phyloP scores from a whole-genome alignment of 2,888 invertebrate genomes.

The Trissolcus brochymenae region DNA sequence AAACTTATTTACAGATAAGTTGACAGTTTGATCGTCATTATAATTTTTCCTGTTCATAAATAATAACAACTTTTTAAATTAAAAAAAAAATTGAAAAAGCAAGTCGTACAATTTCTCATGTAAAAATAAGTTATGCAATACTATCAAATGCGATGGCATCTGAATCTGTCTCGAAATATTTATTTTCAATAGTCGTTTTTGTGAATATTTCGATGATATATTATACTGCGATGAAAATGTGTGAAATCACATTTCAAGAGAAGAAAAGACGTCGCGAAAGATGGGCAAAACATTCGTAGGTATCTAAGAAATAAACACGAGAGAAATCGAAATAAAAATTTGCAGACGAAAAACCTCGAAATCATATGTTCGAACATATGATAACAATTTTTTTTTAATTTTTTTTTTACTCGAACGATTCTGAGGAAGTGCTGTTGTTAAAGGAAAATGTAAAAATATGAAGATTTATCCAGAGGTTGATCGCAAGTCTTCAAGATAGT shows the following conservation, averaged over 20 bases:
- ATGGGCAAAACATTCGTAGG: too few species aligned
- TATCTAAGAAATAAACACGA: constrained; percentile 2
- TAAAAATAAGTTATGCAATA: too few species aligned
- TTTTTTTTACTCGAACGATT: neutral
- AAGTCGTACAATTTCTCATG: neutral
- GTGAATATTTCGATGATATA: constrained; percentile 7
- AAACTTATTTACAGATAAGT: too few species aligned
- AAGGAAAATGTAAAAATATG: constrained; percentile 4
- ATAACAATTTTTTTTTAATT: neutral
- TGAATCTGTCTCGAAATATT: constrained; percentile 25
- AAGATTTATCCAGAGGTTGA: constrained; percentile 9
- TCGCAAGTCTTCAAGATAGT: neutral
- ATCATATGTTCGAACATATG: constrained; percentile 13
- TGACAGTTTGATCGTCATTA: too few species aligned
- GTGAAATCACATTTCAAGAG: constrained; percentile 22
- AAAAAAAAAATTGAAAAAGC: neutral
- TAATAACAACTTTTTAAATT: too few species aligned
- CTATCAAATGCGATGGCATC: constrained; percentile 11
- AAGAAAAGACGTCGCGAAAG: constrained; percentile 6
- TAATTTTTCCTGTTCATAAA: too few species aligned
- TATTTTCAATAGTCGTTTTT: constrained; percentile 19
- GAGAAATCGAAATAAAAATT: constrained; percentile 8
- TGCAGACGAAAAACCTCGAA: constrained; percentile 8
- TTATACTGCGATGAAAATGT: constrained; percentile 10
- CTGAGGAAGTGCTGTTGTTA: constrained; percentile 3